phyloP scores from a whole-genome alignment of 2,797 vertebrate genomes.

The Cetoscarus ocellatus region DNA sequence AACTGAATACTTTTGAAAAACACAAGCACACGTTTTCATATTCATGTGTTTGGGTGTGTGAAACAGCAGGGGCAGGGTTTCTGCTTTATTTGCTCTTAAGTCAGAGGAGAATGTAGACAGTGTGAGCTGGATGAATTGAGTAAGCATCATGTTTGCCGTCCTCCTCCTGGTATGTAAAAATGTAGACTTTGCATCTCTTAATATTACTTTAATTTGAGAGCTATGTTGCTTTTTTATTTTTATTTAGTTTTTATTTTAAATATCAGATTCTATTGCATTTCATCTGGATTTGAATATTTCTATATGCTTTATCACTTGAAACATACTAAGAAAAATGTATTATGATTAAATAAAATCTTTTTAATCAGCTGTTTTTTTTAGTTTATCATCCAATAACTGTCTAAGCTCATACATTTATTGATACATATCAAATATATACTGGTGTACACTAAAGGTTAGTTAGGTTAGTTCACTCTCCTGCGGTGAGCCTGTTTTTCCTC shows the following conservation, averaged over 20 bases:
- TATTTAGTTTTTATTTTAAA: not conserved
- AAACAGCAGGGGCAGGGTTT: slow-evolving; percentile 20
- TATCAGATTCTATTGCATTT: not conserved
- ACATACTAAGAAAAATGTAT: not conserved
- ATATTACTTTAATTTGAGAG: not conserved
- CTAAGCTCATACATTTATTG: not conserved
- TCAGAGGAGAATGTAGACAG: not conserved
- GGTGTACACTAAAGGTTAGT: too few relatives aligned
- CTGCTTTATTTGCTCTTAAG: not conserved
- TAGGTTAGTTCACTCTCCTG: too few relatives aligned
- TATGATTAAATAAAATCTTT: not conserved
- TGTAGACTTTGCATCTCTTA: not conserved
- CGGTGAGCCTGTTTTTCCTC: not conserved
- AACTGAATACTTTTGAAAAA: not conserved
- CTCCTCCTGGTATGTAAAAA: slow-evolving; percentile 57
- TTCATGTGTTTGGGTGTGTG: slow-evolving; percentile 40
- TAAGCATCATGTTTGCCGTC: slow-evolving; percentile 49
- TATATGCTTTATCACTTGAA: not conserved
- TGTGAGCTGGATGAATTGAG: not conserved
- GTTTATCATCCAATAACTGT: not conserved
- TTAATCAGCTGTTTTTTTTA: not conserved
- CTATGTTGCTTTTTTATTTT: too few relatives aligned
- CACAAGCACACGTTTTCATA: not conserved
- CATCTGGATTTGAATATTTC: not conserved
- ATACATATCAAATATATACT: too few relatives aligned